phyloP scores from a whole-genome alignment of 2,113 vertebrate genomes.

The Triplophysa tibetana region DNA sequence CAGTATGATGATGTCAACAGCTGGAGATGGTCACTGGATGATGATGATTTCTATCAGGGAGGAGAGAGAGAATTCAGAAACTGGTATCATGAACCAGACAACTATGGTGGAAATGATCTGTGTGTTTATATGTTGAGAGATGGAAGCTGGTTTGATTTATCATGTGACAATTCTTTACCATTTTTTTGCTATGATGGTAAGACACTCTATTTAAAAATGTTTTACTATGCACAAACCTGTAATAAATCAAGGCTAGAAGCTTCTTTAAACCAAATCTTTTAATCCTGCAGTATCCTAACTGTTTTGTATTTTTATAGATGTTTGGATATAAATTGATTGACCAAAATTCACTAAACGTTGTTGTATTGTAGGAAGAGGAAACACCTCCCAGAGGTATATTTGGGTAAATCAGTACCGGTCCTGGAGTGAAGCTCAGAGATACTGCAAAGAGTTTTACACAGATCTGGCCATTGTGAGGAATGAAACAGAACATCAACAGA shows the following conservation, averaged over 20 bases:
- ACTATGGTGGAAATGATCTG: not conserved
- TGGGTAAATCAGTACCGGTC: not conserved
- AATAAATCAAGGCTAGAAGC: too few relatives aligned
- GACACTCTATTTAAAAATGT: not conserved
- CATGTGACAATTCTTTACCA: not conserved
- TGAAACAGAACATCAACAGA: slow-evolving; percentile 20
- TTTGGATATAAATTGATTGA: too few relatives aligned
- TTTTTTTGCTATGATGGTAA: slow-evolving; percentile 46
- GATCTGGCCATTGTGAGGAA: slow-evolving; percentile 50
- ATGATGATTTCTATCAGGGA: slow-evolving; percentile 33
- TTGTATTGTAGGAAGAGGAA: not conserved
- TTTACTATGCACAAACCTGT: too few relatives aligned
- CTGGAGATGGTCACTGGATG: slow-evolving; percentile 42
- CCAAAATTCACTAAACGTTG: too few relatives aligned
- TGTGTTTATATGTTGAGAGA: not conserved
- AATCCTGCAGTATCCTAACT: too few relatives aligned
- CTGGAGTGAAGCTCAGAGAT: not conserved
- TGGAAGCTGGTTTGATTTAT: not conserved
- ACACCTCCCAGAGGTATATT: not conserved
- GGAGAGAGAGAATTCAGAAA: slow-evolving; percentile 30
- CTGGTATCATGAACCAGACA: slow-evolving; percentile 34
- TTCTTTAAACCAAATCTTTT: too few relatives aligned
- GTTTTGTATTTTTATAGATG: too few relatives aligned
- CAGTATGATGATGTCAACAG: slow-evolving; percentile 9
- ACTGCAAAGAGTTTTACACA: slow-evolving; percentile 41